phyloP scores from a whole-genome alignment of 2,888 invertebrate genomes.

The Sphaerophoria rueppellii region DNA sequence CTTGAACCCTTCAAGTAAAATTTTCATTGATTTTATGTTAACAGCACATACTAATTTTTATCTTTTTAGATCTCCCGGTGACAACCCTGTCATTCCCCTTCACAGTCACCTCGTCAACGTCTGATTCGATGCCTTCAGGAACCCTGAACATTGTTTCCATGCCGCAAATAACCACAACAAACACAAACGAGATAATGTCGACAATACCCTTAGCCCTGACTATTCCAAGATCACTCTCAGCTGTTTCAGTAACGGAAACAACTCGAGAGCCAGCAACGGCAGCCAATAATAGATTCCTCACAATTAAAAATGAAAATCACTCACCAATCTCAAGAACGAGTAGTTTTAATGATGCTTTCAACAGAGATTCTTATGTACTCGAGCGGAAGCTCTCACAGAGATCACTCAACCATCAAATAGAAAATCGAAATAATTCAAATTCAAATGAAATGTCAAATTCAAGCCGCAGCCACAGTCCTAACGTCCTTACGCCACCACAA shows the following conservation, averaged over 20 bases:
- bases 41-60: neutral
- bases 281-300: conserved; percentile 75
- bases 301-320: conserved; percentile 78
- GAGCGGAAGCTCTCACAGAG: conserved; percentile 78
- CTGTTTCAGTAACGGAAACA: conserved; percentile 78
- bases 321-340: conserved; percentile 78
- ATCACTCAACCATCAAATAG: conserved; percentile 61
- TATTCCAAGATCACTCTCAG: conserved; percentile 78
- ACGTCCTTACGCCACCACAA: conserved; percentile 36
- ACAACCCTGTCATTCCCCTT: conserved; percentile 81
- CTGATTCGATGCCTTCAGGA: conserved; percentile 78
- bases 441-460: conserved; percentile 1
- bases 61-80: conserved; percentile 71
- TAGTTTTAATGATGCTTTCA: conserved; percentile 78
- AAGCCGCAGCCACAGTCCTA: conserved; percentile 9
- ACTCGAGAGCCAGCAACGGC: conserved; percentile 47
- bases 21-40: neutral
- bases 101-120: conserved; percentile 78
- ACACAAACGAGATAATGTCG: conserved; percentile 76
- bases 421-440: conserved; percentile 56
- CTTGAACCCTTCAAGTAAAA: conserved; percentile 56
- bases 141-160: conserved; percentile 80
- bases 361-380: conserved; percentile 76
- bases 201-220: conserved; percentile 79
- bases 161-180: conserved; percentile 78